A percentile compares a stretch with the other conserved stretches of the same genome.
Evolutionary conservation across 2,797 vertebrate species (phyloP).

Genomic region (Leptatherina wallacei): DNA sequence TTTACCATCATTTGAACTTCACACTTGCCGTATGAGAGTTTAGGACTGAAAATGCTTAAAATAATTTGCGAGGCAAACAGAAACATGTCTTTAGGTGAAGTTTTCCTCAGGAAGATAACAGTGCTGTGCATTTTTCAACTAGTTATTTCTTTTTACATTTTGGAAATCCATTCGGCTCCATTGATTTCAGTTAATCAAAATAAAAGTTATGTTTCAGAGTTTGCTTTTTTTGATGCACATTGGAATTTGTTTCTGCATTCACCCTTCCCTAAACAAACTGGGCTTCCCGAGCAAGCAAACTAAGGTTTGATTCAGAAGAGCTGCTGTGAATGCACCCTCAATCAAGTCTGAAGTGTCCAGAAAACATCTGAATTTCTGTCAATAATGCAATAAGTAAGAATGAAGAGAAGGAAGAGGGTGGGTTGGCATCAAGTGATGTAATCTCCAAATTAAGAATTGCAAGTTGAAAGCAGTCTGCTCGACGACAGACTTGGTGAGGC

Average conservation of each 20-base stretch:
- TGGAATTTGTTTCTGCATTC: neutral
- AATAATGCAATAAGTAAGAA: conserved; percentile 19
- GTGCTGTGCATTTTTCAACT: neutral
- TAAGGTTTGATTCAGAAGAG: too few species aligned
- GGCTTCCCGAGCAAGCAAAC: neutral
- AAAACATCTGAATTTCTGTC: neutral
- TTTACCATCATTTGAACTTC: conserved; percentile 11
- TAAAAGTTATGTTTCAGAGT: neutral
- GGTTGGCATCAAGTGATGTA: neutral
- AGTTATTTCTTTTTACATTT: neutral
- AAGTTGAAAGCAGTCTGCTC: conserved; percentile 24
- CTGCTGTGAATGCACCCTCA: too few species aligned
- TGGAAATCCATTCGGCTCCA: neutral
- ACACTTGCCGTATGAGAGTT: neutral
- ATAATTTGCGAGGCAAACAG: neutral
- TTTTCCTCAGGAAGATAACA: neutral
- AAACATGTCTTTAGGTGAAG: neutral
- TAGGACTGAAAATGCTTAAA: neutral
- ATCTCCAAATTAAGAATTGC: conserved; percentile 27
- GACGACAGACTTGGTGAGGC: conserved; percentile 16
- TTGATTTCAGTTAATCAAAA: neutral
- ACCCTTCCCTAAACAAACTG: neutral
- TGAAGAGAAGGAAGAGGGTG: conserved; percentile 23
- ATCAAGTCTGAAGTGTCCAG: neutral
- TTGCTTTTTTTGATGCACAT: neutral